These are phyloP conservation scores for Allygus modestus DNA, from an alignment of 2,888 invertebrate species.

Conservation along the genomic window DNA sequence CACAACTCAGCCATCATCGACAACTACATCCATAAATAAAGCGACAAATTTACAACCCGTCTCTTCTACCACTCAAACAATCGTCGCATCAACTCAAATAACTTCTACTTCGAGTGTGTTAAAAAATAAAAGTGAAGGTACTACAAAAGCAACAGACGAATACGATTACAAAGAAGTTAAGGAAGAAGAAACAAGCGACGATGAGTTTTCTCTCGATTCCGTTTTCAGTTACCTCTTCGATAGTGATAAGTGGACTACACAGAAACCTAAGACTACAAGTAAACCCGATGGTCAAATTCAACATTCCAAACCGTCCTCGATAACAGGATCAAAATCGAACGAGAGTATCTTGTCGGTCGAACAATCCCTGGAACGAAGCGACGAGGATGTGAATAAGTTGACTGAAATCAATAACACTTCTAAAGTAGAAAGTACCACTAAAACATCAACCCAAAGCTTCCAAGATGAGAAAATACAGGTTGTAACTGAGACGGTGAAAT, in stretches of 20 bases:
- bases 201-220: slow-evolving; percentile 79
- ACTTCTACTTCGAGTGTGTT: slow-evolving; percentile 58
- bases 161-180: slow-evolving; percentile 74
- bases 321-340: slow-evolving; percentile 45
- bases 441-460: background rate
- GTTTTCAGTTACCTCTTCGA: slow-evolving; percentile 80
- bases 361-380: slow-evolving; percentile 27
- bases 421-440: slow-evolving; percentile 73
- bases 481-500: background rate
- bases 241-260: slow-evolving; percentile 70
- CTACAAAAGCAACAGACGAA: slow-evolving; percentile 73
- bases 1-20: slow-evolving; percentile 54
- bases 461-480: slow-evolving; percentile 34
- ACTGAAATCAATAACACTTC: slow-evolving; percentile 66
- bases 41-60: slow-evolving; percentile 67
- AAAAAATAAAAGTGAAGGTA: slow-evolving; percentile 44
- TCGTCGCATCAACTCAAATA: slow-evolving; percentile 61
- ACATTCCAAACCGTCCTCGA: background rate
- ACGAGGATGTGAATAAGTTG: slow-evolving; percentile 20
- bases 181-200: slow-evolving; percentile 71
- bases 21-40: slow-evolving; percentile 65
- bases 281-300: background rate
- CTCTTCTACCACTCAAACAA: slow-evolving; percentile 18
- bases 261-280: slow-evolving; percentile 21
- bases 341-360: background rate